phyloP scores from a whole-genome alignment of 1,140 invertebrate genomes.

The Drosophila grimshawi region DNA sequence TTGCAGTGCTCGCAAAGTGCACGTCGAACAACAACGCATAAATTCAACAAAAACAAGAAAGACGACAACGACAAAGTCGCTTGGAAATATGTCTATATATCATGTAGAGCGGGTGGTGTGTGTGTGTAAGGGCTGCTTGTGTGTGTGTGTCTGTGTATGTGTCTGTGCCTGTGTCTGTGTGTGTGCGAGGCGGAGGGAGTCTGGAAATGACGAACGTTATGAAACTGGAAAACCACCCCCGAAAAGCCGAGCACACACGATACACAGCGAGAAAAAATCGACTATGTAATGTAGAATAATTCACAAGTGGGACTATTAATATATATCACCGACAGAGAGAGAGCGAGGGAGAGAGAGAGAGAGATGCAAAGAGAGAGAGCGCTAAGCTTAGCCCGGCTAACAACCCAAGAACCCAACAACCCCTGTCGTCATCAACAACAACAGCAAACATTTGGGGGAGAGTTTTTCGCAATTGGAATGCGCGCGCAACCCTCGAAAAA shows the following conservation, averaged over 20 bases:
- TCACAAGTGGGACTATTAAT: slow-evolving; percentile 33
- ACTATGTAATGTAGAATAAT: slow-evolving; percentile 42
- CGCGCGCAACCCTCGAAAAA: slow-evolving; percentile 72
- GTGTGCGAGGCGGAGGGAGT: slow-evolving; percentile 8
- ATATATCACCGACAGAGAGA: slow-evolving; percentile 23
- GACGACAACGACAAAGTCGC: slow-evolving; percentile 46
- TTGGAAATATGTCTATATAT: slow-evolving; percentile 79
- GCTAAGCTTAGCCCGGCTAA: neutral
- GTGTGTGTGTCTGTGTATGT: neutral
- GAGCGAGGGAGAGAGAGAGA: slow-evolving; percentile 4
- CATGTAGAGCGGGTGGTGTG: slow-evolving; percentile 39
- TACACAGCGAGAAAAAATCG: slow-evolving; percentile 75
- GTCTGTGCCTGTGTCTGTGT: neutral
- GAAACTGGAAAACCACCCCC: slow-evolving; percentile 64
- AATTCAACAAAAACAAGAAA: slow-evolving; percentile 43
- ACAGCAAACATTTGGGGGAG: slow-evolving; percentile 56
- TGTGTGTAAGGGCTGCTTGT: neutral
- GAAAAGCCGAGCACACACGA: slow-evolving; percentile 8
- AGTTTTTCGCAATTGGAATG: slow-evolving; percentile 75
- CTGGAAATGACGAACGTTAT: slow-evolving; percentile 41
- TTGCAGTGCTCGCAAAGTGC: slow-evolving; percentile 59
- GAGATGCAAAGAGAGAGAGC: slow-evolving; percentile 5
- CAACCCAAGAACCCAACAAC: slow-evolving; percentile 22
- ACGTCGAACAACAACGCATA: slow-evolving; percentile 65
- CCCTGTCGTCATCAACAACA: slow-evolving; percentile 35